Evolutionary conservation across 1,140 invertebrate species (phyloP).

Genomic region (Rhopalosiphum padi): DNA sequence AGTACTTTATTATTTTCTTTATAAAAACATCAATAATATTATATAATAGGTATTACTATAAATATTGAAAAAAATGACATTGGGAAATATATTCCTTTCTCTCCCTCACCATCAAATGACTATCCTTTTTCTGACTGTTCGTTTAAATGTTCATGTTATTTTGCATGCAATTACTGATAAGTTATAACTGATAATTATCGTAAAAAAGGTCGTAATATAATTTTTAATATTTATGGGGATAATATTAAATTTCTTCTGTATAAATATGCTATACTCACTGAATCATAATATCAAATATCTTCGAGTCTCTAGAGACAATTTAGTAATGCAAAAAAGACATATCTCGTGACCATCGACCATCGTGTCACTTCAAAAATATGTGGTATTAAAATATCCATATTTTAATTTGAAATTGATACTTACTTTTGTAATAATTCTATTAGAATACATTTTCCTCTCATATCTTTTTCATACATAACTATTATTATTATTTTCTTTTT

Average conservation of each 20-base stretch:
- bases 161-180: neutral
- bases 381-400: neutral
- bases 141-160: no score
- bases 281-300: slow-evolving; percentile 1
- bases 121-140: neutral
- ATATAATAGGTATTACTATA: neutral
- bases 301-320: neutral
- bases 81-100: neutral
- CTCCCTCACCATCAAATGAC: neutral
- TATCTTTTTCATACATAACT: neutral
- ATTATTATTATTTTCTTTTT: neutral
- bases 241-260: neutral
- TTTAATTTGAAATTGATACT: neutral
- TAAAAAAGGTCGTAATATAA: neutral
- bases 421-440: neutral
- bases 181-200: neutral
- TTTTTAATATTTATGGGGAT: neutral
- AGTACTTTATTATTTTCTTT: neutral
- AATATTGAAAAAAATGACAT: neutral
- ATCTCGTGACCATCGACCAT: neutral
- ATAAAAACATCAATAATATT: neutral
- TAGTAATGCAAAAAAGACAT: neutral
- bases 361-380: neutral
- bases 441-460: neutral
- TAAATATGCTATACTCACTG: neutral